Conservation (phyloP, 2,797 vertebrate species). For the Spinus pinus region DNA sequence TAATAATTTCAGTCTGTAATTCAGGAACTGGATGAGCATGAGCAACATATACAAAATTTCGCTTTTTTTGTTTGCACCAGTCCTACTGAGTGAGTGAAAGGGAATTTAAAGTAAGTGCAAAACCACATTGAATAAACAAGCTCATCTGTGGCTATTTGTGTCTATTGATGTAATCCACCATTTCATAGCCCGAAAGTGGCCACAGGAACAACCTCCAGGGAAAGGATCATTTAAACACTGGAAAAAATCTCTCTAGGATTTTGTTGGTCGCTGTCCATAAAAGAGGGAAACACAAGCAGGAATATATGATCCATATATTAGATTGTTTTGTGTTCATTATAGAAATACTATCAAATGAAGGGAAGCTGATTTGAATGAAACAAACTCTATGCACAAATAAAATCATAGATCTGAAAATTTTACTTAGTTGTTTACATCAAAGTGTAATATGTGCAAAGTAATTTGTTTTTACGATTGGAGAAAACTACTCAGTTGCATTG, state of each 20-base stretch:
- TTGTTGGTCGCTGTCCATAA: background rate
- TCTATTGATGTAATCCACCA: background rate
- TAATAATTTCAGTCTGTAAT: background rate
- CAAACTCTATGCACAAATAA: background rate
- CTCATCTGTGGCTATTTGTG: background rate
- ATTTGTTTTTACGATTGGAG: background rate
- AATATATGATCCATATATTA: background rate
- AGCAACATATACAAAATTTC: background rate
- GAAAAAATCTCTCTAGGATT: background rate
- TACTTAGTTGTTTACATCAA: background rate
- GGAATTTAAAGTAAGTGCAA: background rate
- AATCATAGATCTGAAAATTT: background rate
- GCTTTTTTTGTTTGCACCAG: background rate
- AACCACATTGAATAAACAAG: background rate
- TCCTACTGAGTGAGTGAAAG: background rate
- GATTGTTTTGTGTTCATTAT: background rate
- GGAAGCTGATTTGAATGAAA: background rate
- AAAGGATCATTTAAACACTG: background rate
- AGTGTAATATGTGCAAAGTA: background rate
- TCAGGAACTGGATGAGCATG: background rate
- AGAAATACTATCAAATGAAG: background rate
- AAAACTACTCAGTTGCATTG: background rate
- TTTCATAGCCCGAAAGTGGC: background rate
- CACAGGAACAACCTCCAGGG: background rate
- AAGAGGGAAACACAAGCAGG: background rate